Percentiles rank a stretch among this genome's conserved stretches.
These are phyloP conservation scores for Oscheius sp. DNA, from an alignment of 2,888 invertebrate genomes.

Conservation along the genomic window DNA sequence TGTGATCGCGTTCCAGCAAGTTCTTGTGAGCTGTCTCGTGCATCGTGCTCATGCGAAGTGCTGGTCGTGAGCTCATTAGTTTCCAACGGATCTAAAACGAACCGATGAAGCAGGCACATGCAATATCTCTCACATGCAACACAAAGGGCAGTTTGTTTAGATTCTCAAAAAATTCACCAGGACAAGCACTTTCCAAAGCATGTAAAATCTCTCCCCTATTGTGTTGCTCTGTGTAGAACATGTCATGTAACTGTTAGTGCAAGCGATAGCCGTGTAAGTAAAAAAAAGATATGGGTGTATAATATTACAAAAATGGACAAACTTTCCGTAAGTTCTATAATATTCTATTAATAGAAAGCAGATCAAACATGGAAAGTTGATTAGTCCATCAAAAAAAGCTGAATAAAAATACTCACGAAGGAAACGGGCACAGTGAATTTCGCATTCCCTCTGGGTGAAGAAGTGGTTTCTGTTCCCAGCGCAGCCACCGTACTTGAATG, in stretches of 20 bases:
- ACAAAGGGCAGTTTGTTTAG: conserved; percentile 3
- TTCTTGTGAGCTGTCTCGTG: conserved; percentile 33
- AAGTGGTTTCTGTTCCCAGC: conserved; percentile 73
- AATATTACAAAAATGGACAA: background rate
- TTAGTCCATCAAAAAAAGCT: conserved; percentile 5
- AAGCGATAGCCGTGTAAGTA: conserved; percentile 3
- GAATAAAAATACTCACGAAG: conserved; percentile 61
- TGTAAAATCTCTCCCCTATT: background rate
- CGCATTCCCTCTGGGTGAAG: conserved; percentile 71
- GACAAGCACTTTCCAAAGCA: conserved; percentile 16
- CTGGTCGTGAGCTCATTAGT: conserved; percentile 35
- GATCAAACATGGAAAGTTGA: conserved; percentile 4
- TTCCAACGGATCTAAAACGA: conserved; percentile 36
- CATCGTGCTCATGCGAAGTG: conserved; percentile 38
- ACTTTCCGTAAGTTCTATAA: conserved; percentile 14
- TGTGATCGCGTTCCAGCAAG: conserved; percentile 10
- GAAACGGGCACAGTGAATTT: conserved; percentile 72
- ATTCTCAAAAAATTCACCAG: conserved; percentile 11
- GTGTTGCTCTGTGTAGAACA: conserved; percentile 18
- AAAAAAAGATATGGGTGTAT: background rate
- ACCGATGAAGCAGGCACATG: conserved; percentile 36
- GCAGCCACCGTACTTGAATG: conserved; percentile 72
- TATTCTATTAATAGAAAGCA: background rate
- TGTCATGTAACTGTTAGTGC: conserved; percentile 26
- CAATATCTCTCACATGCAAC: conserved; percentile 19